Evolutionary conservation across 2,888 invertebrate species (phyloP), one percentile per base, ranked within the genome.

Genomic region (Bellardia bayeri): DNA sequence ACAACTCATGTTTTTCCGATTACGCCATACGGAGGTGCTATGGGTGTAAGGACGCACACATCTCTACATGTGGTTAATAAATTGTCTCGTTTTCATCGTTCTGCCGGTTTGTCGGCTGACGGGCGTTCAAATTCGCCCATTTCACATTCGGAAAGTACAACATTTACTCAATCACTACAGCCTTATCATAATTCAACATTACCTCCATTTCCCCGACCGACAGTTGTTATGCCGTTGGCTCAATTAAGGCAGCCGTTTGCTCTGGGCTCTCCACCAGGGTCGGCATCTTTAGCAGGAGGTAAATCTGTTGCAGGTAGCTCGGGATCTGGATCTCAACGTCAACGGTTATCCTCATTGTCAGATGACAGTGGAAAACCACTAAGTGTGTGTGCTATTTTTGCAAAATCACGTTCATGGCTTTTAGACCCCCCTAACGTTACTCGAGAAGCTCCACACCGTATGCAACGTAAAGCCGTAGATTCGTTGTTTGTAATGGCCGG

Each of bases 1-100:
- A 99, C 99, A 0, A 99, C 99, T 45, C 99, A 99, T 94, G 97
- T 99, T 89, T 99, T 99, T 94, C 98, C 99, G 11, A 96, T 99
- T 71, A 98, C 98, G 16, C 98, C 99, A 23, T 99, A 99, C 93
- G 99, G 99, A 89, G 99, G 99, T 74, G 95, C 96, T 80, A 96
- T 98, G 89, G 98, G 97, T 83, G 97, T 98, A 79, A 95, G 99
- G 89, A 99, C 99, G 1, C 99, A 99, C 94, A 97, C 97, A n/a
- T 97, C 97, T 85, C 96, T 97, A 86, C 97, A 98, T 92, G 98
- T 99, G 89, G 98, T 98, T 86, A 99, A 99, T 94, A 96, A 98
- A 90, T 95, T 98, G 92, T 98, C 98, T 89, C 95, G 98, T 91
- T 99, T 99, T 95, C 99, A 99, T 93, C 96, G 98, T 91, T 98